A percentile compares a stretch with the other conserved stretches of the same genome.
phyloP scores from a whole-genome alignment of 64 coral and sea anemone species.

The Pocillopora verrucosa region DNA sequence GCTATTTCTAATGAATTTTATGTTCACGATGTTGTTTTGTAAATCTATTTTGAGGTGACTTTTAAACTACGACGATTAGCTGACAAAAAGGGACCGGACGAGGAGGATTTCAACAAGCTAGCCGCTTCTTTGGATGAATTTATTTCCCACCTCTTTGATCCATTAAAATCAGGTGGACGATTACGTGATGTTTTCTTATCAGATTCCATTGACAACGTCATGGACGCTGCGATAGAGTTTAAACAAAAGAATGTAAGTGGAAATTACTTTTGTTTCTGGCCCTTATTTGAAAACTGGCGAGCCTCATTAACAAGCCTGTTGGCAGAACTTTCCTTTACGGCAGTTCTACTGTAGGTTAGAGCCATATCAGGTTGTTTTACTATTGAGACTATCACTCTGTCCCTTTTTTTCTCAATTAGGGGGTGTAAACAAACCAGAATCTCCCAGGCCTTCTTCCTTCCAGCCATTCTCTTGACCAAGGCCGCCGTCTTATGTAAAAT shows the following conservation, averaged over 20 bases:
- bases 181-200: constrained; percentile 2
- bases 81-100: constrained; percentile 10
- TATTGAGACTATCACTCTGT: no score
- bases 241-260: constrained; percentile 11
- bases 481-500: background rate
- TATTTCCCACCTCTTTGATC: constrained; percentile 22
- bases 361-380: no score
- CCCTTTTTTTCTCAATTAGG: no score
- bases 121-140: constrained; percentile 2
- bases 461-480: no score
- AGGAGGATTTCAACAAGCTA: constrained; percentile 5
- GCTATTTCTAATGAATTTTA: background rate
- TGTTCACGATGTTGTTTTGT: background rate
- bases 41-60: background rate
- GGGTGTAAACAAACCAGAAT: no score
- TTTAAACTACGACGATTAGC: constrained; percentile 3
- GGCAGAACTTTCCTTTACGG: no score
- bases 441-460: no score
- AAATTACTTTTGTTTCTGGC: no score
- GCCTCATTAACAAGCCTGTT: no score
- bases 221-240: constrained; percentile 24
- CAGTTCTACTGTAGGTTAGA: no score
- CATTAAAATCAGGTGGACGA: constrained; percentile 6
- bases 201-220: background rate
- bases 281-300: no score